Percentiles rank a stretch among this genome's conserved stretches.
Conservation (phyloP, 2,888 invertebrate genomes). For the Catocala fraxini region DNA sequence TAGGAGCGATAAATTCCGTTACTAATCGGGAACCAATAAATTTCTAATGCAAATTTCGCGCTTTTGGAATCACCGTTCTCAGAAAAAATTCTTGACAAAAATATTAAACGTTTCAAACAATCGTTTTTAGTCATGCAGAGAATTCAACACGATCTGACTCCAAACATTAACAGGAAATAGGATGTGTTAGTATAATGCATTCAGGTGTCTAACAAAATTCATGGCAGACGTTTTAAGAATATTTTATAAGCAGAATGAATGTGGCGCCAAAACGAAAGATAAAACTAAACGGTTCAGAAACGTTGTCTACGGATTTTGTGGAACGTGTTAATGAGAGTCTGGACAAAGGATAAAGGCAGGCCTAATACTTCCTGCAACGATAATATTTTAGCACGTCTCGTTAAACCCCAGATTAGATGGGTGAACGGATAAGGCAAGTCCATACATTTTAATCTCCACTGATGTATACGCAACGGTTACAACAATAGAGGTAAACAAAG, state of each 20-base stretch:
- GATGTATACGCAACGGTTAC: constrained; percentile 56
- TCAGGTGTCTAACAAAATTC: constrained; percentile 74
- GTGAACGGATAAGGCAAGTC: constrained; percentile 53
- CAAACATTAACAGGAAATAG: constrained; percentile 74
- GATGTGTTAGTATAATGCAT: constrained; percentile 79
- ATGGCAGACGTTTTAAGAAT: constrained; percentile 66
- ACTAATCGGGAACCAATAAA: constrained; percentile 71
- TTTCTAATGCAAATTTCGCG: constrained; percentile 78
- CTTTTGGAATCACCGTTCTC: constrained; percentile 62
- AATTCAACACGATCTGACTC: constrained; percentile 60
- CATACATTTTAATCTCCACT: constrained; percentile 51
- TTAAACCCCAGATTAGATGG: constrained; percentile 58
- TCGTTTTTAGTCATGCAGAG: constrained; percentile 62
- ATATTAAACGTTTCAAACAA: constrained; percentile 64
- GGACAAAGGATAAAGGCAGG: constrained; percentile 51
- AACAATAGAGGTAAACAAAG: constrained; percentile 62
- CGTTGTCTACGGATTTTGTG: constrained; percentile 40
- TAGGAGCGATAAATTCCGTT: constrained; percentile 71
- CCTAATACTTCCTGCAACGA: constrained; percentile 63
- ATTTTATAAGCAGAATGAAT: constrained; percentile 58
- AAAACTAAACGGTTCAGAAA: constrained; percentile 50
- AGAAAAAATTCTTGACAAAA: constrained; percentile 64
- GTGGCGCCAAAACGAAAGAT: constrained; percentile 61
- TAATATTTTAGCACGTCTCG: constrained; percentile 60
- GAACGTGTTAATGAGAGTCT: constrained; percentile 57